Evolutionary conservation across 2,797 vertebrate genomes (phyloP), one percentile per base, ranked within the genome.

Genomic region (Acridotheres tristis): DNA sequence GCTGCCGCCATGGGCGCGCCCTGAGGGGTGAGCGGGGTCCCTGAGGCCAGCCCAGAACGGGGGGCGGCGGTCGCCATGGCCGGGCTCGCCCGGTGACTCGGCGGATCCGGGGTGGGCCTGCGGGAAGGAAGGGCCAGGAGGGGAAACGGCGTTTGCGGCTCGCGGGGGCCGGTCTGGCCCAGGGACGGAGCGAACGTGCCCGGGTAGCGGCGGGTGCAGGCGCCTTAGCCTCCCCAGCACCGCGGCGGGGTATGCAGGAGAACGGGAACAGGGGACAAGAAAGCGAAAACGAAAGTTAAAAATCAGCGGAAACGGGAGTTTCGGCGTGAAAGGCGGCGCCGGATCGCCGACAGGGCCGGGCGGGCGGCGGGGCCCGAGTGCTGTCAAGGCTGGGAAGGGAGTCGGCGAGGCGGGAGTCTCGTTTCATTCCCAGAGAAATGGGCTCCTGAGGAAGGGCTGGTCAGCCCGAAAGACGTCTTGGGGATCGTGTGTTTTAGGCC

Each of bases 281-380:
- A 95, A 88, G 19, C 36, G 94, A 94, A 95, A 96, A 91, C 20
- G 85, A 91, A 91, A 94, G 90, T 88, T 85, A 50, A 76, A 89
- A 62, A 21, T 43, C 53, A 10, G 59, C 69, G 66, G 90, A 89
- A 95, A 72, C 20, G 54, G 54, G 45, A 20, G 5, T 50, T 29
- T 36, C 13, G 47, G 63, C 22, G 51, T 53, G 61, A 42, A 59
- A 61, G 53, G 75, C 54, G 36, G 54, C 10, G 32, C 54, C 36
- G 65, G 5, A 43, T 40, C 12, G 32, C 54, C 36, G 65, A 13
- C 53, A 32, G 53, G 20, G 53, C 77, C 61, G 43, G 55, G 4
- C 1, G 27, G 67, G 55, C 20, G 34, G 9, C 7, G 21, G 55
- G 34, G 17, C 54, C 67, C 8, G 26, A 6, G 22, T 21, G 43